phyloP scores from a whole-genome alignment of 2,113 vertebrate genomes.

The Bos taurus region DNA sequence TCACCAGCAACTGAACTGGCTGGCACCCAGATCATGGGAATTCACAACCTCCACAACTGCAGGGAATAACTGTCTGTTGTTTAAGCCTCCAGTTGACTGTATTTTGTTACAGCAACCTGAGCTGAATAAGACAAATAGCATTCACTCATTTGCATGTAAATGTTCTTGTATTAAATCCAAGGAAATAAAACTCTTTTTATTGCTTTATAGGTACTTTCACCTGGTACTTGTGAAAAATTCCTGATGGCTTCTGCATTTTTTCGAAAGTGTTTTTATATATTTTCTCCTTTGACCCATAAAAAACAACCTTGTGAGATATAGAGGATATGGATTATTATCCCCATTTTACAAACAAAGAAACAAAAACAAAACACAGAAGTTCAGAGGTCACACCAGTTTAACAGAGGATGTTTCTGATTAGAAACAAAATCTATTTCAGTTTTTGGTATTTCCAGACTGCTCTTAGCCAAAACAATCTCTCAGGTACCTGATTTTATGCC shows the following conservation, averaged over 20 bases:
- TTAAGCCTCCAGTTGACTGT: not conserved
- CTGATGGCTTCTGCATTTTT: not conserved
- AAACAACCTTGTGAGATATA: not conserved
- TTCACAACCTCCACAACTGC: not conserved
- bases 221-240: not conserved
- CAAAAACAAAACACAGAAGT: not conserved
- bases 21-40: not conserved
- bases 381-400: not conserved
- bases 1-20: not conserved
- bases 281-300: not conserved
- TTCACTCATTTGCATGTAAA: not conserved
- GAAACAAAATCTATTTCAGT: not conserved
- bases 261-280: not conserved
- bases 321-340: not conserved
- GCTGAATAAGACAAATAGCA: not conserved
- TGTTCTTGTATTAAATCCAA: not conserved
- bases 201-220: not conserved
- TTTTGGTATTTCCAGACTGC: not conserved
- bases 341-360: conserved; percentile 15
- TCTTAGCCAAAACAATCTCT: not conserved
- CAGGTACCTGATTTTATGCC: not conserved
- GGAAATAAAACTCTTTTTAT: not conserved
- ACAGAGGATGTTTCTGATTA: not conserved
- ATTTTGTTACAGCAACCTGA: not conserved
- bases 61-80: not conserved